Percentiles rank a stretch among this genome's conserved stretches.
These are phyloP conservation scores for Protonemura montana DNA, from an alignment of 2,888 invertebrate species.

Conservation along the genomic window DNA sequence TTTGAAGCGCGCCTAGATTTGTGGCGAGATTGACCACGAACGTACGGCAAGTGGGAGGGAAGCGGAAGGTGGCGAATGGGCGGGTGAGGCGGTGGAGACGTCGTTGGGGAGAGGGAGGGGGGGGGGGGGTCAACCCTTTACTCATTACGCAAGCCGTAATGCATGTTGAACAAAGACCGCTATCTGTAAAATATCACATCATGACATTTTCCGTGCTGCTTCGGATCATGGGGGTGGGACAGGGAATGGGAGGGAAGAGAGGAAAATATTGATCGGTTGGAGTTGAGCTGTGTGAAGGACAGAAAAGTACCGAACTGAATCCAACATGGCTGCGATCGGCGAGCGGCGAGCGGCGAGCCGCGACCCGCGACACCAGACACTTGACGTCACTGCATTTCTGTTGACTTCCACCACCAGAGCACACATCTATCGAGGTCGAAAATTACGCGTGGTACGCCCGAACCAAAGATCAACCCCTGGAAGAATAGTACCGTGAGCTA, in stretches of 20 bases:
- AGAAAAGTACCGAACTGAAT: slow-evolving; percentile 37
- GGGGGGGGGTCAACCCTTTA: neutral
- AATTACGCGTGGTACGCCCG: neutral
- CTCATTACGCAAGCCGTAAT: neutral
- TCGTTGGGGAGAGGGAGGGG: neutral
- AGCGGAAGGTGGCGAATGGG: too few species aligned
- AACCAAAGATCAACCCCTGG: too few species aligned
- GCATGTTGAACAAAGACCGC: slow-evolving; percentile 3
- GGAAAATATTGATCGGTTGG: slow-evolving; percentile 40
- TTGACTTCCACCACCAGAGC: neutral
- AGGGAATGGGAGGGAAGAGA: slow-evolving; percentile 16
- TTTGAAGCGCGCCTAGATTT: neutral
- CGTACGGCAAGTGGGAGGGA: neutral
- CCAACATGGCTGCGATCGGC: slow-evolving; percentile 26
- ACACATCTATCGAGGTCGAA: neutral
- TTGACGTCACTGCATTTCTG: slow-evolving; percentile 16
- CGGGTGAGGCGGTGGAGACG: too few species aligned
- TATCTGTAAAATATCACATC: slow-evolving; percentile 41
- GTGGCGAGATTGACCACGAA: neutral
- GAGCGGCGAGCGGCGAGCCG: neutral
- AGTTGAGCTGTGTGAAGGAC: slow-evolving; percentile 28
- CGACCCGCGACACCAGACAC: neutral
- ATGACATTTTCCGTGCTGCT: slow-evolving; percentile 40
- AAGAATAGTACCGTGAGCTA: too few species aligned
- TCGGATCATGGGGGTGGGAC: slow-evolving; percentile 26